These are phyloP conservation scores for Tinamus guttatus DNA, from an alignment of 2,113 vertebrate genomes.

Conservation along the genomic window DNA sequence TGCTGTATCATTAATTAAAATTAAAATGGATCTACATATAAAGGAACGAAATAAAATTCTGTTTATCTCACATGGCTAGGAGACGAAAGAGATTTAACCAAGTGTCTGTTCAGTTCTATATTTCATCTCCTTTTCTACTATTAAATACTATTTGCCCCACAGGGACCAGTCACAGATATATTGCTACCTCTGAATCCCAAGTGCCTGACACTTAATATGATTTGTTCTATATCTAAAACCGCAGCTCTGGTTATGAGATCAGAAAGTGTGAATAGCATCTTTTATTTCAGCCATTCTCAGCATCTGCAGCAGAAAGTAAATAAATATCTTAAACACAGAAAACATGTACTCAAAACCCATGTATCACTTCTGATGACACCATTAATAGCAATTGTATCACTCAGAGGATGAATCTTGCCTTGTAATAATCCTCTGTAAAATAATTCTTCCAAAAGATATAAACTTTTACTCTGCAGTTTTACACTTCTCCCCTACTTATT, in stretches of 20 bases:
- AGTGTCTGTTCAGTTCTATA: not conserved
- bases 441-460: not conserved
- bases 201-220: not conserved
- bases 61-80: not conserved
- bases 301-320: not conserved
- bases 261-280: not conserved
- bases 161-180: fast-evolving
- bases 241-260: not conserved
- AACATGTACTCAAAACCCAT: not conserved
- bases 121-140: not conserved
- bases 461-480: not conserved
- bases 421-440: not conserved
- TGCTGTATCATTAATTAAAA: not conserved
- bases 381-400: not conserved
- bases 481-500: not conserved
- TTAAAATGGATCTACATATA: not conserved
- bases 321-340: not conserved
- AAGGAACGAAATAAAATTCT: not conserved
- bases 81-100: not conserved
- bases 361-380: not conserved
- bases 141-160: not conserved
- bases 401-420: not conserved
- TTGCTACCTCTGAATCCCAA: not conserved
- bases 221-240: not conserved
- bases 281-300: not conserved